A percentile compares a stretch with the other conserved stretches of the same genome.
Conservation (phyloP, 2,113 vertebrate species). For the Microcebus griseorufus region DNA sequence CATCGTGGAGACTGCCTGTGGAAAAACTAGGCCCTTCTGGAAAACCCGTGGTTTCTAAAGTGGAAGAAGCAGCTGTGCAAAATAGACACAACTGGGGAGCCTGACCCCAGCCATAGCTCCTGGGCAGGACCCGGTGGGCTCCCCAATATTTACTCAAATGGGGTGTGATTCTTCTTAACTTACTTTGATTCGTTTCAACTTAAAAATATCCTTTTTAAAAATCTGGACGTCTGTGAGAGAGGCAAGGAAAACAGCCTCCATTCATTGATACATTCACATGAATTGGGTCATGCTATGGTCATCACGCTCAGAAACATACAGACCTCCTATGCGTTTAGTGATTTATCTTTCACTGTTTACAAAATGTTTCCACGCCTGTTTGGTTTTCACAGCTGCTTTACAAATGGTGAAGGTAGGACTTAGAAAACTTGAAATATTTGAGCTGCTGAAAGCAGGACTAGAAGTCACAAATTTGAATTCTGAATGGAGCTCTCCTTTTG, state of each 20-base stretch:
- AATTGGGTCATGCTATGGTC: background rate
- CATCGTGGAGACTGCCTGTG: background rate
- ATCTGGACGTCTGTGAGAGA: background rate
- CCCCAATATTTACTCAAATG: background rate
- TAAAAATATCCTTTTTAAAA: background rate
- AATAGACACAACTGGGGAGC: background rate
- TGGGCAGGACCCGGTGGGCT: background rate
- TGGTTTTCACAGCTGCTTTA: slow-evolving; percentile 16
- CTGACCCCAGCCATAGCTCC: background rate
- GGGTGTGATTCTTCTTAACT: background rate
- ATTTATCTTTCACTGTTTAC: background rate
- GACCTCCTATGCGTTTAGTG: background rate
- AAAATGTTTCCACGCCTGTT: background rate
- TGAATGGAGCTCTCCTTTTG: background rate
- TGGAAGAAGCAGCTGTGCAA: background rate
- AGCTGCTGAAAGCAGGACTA: slow-evolving; percentile 22
- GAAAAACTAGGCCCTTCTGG: background rate
- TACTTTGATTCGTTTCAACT: background rate
- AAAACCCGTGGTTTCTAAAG: slow-evolving; percentile 15
- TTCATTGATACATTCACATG: background rate
- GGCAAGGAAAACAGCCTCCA: background rate
- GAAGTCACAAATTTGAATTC: background rate
- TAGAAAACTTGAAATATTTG: background rate
- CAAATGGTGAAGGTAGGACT: background rate
- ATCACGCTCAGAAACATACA: background rate